phyloP scores from a whole-genome alignment of 2,113 vertebrate species.

The Clarias macrocephalus region DNA sequence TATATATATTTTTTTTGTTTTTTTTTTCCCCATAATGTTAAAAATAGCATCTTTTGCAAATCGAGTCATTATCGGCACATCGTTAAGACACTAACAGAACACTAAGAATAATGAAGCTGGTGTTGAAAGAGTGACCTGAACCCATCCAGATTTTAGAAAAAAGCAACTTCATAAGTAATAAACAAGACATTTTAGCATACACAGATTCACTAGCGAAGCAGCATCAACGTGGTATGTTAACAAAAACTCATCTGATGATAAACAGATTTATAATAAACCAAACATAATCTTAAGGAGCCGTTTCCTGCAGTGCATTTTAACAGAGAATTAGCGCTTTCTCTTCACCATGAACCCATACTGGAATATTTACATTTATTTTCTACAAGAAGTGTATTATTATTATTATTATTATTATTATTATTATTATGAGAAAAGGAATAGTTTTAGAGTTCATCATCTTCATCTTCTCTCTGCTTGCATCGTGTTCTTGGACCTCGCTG shows the following conservation, averaged over 20 bases:
- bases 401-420: neutral
- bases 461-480: neutral
- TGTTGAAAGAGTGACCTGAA: neutral
- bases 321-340: neutral
- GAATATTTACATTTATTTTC: neutral
- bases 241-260: neutral
- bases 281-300: neutral
- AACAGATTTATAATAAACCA: slow-evolving; percentile 2
- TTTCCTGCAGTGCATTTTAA: neutral
- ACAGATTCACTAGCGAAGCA: neutral
- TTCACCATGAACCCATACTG: neutral
- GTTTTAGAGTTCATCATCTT: neutral
- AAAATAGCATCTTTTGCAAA: neutral
- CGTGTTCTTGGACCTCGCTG: neutral
- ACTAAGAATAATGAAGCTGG: neutral
- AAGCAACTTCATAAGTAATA: neutral
- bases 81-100: neutral
- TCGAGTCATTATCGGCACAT: neutral
- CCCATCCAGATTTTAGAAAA: neutral
- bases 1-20: neutral
- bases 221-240: neutral
- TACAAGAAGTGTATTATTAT: neutral
- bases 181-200: neutral
- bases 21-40: neutral
- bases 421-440: neutral